Evolutionary conservation across 2,888 invertebrate genomes (phyloP), one percentile per base, ranked within the genome.

Genomic region (Lacanobia wlatinum): DNA sequence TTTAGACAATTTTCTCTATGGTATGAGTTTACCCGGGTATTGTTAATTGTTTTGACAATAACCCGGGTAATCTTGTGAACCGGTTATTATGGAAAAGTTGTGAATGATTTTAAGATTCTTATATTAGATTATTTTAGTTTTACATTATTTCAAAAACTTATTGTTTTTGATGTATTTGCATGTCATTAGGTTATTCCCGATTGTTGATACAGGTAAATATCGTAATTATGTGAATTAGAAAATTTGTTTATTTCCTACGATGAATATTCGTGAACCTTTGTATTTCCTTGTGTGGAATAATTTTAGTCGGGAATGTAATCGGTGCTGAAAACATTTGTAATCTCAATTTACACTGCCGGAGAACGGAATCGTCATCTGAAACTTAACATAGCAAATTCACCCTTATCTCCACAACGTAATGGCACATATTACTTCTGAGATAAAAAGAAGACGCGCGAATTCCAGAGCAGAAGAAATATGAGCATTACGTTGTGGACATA

Each of bases 111-210:
- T 67, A 80, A 59, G 56, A 43, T 64, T 69, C 38, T 52, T 46
- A 61, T 21, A 43, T 67, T 75, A 75, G 61, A 63, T 62, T 59
- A 59, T 2, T 69, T 69, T 73, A 67, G 66, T 73, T 77, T 63
- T 65, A 81, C 67, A 70, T 43, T 62, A 74, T 74, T n/a, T 73
- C 78, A 74, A 77, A 62, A 78, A 83, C 74, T 77, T 83, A 76
- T 59, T 76, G 71, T 78, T 74, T 80, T 68, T 68, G 59, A 55
- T 70, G 23, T 59, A 67, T 62, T 67, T 76, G 78, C 73, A 71
- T 73, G 73, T 77, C 58, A 59, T 61, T 77, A 70, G 50, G 61
- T 71, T 81, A 74, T 60, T 58, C 28, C 38, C 63, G 50, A 71
- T 71, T 78, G 63, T 74, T 72, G 46, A 70, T 66, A 78, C 70